phyloP scores from a whole-genome alignment of 1,140 invertebrate species.

The Saxidomus purpurata region DNA sequence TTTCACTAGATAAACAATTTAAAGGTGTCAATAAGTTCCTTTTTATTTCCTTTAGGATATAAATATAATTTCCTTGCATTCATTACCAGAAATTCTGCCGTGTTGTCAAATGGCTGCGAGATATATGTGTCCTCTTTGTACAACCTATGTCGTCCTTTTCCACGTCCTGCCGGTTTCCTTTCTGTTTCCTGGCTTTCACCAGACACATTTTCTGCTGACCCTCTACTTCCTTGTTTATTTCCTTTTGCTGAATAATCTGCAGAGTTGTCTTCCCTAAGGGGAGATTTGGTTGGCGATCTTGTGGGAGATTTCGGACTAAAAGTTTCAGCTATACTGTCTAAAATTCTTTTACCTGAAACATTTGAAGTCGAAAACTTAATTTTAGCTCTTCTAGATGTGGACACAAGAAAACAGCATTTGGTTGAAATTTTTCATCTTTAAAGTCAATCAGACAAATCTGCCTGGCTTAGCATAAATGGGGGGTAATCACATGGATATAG shows the following conservation, averaged over 20 bases:
- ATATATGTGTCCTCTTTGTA: conserved; percentile 64
- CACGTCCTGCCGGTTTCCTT: conserved; percentile 1
- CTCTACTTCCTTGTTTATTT: not conserved
- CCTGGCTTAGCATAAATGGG: no score
- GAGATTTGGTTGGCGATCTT: conserved; percentile 30
- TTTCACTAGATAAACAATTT: no score
- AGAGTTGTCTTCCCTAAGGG: conserved; percentile 40
- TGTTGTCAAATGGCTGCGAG: conserved; percentile 44
- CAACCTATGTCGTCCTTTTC: conserved; percentile 16
- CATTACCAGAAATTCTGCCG: conserved; percentile 58
- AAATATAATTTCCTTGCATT: no score
- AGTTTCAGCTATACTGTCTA: conserved; percentile 57
- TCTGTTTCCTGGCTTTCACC: not conserved
- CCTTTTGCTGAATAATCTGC: not conserved
- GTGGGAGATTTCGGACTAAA: conserved; percentile 52
- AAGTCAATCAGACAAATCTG: no score
- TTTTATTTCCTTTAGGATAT: no score
- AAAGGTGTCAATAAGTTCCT: no score
- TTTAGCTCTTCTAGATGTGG: not conserved
- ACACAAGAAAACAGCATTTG: not conserved
- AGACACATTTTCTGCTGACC: not conserved
- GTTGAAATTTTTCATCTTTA: no score
- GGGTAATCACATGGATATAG: no score
- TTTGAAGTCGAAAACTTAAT: not conserved
- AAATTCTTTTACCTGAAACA: conserved; percentile 37